Percentiles rank a stretch among this genome's conserved stretches.
These are phyloP conservation scores for Marmota monax DNA, from an alignment of 2,113 vertebrate species.

Conservation along the genomic window DNA sequence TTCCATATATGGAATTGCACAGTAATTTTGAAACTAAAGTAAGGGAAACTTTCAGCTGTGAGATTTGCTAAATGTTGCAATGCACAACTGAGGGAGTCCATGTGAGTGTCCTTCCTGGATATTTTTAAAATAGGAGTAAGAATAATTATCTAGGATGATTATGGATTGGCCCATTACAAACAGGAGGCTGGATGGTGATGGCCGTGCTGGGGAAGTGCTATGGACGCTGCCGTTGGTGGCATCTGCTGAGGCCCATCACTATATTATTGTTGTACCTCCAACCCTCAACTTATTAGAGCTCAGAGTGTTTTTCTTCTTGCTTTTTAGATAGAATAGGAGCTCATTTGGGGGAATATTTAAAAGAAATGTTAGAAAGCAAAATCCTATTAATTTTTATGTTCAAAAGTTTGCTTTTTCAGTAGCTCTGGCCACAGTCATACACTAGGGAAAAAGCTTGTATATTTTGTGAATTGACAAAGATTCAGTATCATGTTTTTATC, in stretches of 20 bases:
- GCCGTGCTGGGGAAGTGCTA: neutral
- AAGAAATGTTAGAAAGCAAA: neutral
- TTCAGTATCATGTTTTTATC: neutral
- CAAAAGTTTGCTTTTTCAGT: neutral
- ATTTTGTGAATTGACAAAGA: neutral
- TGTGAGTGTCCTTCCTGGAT: neutral
- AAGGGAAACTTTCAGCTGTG: neutral
- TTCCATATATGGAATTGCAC: neutral
- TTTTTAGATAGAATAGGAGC: neutral
- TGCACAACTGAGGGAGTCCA: neutral
- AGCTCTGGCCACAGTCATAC: neutral
- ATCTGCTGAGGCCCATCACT: fast-evolving
- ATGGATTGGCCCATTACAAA: slow-evolving; percentile 53
- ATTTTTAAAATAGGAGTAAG: slow-evolving; percentile 46
- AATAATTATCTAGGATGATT: slow-evolving; percentile 52
- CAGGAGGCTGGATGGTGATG: slow-evolving; percentile 6
- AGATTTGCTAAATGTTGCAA: neutral
- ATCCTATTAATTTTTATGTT: neutral
- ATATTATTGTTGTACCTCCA: neutral
- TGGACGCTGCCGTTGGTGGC: neutral
- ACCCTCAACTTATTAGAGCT: neutral
- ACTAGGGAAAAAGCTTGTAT: neutral
- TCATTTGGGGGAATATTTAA: neutral
- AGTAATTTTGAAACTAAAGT: slow-evolving; percentile 3
- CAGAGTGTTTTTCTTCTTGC: neutral